Base-by-base conservation (phyloP, 2,888 invertebrate species). In the Andricus curvator region DNA sequence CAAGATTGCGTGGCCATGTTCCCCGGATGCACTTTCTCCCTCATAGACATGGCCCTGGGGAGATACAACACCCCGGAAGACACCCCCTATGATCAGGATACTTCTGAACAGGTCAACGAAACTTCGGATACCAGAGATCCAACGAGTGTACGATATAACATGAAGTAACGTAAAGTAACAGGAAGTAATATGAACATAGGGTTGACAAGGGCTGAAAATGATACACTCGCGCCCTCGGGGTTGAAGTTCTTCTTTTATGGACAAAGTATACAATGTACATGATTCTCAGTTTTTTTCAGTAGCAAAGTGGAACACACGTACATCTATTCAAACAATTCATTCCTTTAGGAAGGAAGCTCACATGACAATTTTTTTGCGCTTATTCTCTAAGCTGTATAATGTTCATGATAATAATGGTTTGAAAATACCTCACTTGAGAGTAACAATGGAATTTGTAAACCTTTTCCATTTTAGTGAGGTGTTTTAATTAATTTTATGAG, bases 1-100 rank as follows among this genome's bases (percentile, higher is more conserved):
- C 85, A 83, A 64, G 93, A 94, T 84, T 97, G 97, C 88, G 93
- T 94, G 3, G 86, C 90, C 77, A 93, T 93, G 87, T 95, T 94
- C 88, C 94, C 94, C 81, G 93, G 92, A 22, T 97, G 97, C 90
- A 95, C 95, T 13, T 94, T 97, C 87, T 97, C 97, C 0, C 90
- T 97, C 83, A 94, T 97, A 77, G 96, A 96, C 88, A 91, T 96
- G 91, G 96, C 96, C 6, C 93, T 96, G 85, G 96, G 96, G 5
- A 92, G 88, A 87, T 93, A 92, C 87, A 90, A 85, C 84, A 81
- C 78, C 60, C 81, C 80, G 68, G 81, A 83, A 80, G 80, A 62
- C 37, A 76, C 84, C 29, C 67, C 82, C 33, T 74, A 83, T 79
- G 67, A 84, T 80, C 76, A 80, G 65, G 81, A 83, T 66, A 60